These are phyloP conservation scores for Drosophila tanythrix DNA, from an alignment of 2,888 invertebrate genomes.

Conservation along the genomic window DNA sequence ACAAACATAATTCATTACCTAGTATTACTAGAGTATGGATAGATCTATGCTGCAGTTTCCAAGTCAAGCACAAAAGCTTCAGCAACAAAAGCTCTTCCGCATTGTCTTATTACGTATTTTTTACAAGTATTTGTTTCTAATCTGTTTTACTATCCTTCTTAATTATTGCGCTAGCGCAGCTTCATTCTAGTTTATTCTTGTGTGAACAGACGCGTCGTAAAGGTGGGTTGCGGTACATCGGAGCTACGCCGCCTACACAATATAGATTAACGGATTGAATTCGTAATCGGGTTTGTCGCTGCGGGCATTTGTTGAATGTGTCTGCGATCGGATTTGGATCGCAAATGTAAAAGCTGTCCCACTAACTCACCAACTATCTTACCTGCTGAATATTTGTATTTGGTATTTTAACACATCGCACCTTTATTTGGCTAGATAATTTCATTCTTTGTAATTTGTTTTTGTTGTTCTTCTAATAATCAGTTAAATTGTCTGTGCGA, in stretches of 20 bases:
- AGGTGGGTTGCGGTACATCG: no score
- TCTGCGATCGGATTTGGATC: neutral
- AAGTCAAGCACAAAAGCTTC: no score
- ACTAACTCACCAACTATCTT: neutral
- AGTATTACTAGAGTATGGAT: neutral
- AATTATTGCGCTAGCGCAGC: neutral
- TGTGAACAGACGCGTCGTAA: neutral
- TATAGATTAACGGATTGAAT: neutral
- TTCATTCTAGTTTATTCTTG: neutral
- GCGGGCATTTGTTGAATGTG: neutral
- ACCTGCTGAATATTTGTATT: constrained; percentile 1
- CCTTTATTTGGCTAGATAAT: constrained; percentile 8
- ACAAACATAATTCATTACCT: neutral
- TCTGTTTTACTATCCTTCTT: neutral
- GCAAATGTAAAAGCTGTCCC: constrained; percentile 8
- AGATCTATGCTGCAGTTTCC: no score
- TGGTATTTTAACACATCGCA: constrained; percentile 8
- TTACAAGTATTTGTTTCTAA: neutral
- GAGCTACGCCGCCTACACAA: neutral
- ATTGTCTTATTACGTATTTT: neutral
- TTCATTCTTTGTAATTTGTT: neutral
- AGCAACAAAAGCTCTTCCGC: neutral
- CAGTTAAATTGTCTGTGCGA: constrained; percentile 6
- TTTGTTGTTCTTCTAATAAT: constrained; percentile 34
- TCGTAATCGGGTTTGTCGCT: neutral